Percentiles rank a stretch among this genome's conserved stretches.
These are phyloP conservation scores for Allolobophora icterica DNA, from an alignment of 2,888 invertebrate genomes.

Conservation along the genomic window DNA sequence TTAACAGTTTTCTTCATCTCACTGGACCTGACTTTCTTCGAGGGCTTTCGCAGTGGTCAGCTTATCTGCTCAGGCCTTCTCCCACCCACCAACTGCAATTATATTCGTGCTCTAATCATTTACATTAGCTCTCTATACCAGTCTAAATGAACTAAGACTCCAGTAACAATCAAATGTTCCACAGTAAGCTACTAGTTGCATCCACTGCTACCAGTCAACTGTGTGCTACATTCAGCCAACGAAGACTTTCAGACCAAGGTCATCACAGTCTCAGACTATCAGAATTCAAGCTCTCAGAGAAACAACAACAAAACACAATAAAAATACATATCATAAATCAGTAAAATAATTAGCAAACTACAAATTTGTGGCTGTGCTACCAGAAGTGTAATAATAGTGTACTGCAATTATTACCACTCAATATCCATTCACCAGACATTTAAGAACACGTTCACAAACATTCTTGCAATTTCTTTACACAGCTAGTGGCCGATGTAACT, in stretches of 20 bases:
- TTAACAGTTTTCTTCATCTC: background rate
- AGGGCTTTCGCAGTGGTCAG: background rate
- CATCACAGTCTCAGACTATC: background rate
- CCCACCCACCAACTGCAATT: background rate
- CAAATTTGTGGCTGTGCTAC: no score
- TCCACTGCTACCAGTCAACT: background rate
- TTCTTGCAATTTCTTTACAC: background rate
- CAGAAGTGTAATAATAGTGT: no score
- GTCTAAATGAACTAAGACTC: no score
- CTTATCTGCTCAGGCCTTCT: no score
- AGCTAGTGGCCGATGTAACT: background rate
- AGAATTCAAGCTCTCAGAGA: background rate
- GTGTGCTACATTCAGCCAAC: background rate
- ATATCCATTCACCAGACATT: no score
- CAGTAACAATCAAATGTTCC: no score
- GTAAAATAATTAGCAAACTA: no score
- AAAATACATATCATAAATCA: background rate
- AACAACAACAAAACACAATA: no score
- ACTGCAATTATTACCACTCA: no score
- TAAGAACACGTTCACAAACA: background rate
- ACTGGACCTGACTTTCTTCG: background rate
- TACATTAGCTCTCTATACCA: no score
- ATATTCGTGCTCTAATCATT: no score
- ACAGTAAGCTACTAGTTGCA: no score
- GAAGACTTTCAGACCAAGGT: background rate